Evolutionary conservation across 2,113 vertebrate species (phyloP).

Genomic region (Ceuthmochares aereus): DNA sequence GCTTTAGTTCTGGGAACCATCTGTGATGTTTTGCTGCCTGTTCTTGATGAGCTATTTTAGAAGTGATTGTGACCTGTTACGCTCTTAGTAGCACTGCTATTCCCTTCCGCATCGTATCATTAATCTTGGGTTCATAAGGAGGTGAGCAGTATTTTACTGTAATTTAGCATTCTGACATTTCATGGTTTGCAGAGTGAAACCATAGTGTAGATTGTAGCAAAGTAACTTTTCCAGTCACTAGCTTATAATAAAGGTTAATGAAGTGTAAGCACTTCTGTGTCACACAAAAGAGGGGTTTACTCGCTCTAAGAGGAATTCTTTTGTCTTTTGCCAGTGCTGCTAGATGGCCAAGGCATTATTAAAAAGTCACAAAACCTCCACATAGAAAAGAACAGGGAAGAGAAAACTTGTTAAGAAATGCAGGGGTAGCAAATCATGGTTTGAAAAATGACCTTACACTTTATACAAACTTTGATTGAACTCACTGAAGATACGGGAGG

Average conservation of each 20-base stretch:
- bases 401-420: neutral
- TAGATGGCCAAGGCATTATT: neutral
- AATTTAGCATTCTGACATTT: conserved; percentile 45
- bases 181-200: conserved; percentile 40
- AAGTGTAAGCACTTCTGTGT: conserved; percentile 19
- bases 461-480: neutral
- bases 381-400: neutral
- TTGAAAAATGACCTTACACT: neutral
- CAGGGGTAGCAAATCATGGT: neutral
- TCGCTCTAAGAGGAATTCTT: conserved; percentile 26
- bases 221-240: conserved; percentile 59
- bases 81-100: neutral
- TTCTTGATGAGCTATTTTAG: conserved; percentile 31
- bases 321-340: neutral
- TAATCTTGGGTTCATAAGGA: conserved; percentile 69
- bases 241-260: conserved; percentile 51
- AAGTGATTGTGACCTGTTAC: neutral
- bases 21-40: neutral
- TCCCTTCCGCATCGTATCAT: conserved; percentile 30
- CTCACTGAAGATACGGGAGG: neutral
- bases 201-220: conserved; percentile 22
- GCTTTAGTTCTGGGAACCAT: neutral
- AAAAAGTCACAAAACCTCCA: neutral
- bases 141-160: conserved; percentile 59
- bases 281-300: neutral